phyloP scores from a whole-genome alignment of 2,888 invertebrate genomes.

The Caenorhabditis sp. region DNA sequence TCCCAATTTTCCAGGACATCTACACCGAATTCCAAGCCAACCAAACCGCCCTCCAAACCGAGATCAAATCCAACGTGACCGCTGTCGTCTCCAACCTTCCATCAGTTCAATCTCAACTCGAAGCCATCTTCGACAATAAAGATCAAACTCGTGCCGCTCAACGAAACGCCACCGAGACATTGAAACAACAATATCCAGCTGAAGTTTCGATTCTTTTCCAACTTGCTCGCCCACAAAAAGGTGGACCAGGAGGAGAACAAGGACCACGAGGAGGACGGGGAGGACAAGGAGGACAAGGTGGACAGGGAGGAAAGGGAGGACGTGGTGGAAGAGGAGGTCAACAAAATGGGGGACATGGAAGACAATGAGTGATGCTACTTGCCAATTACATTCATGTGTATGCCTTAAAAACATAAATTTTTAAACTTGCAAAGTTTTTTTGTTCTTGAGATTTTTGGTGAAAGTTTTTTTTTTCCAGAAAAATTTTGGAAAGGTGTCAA shows the following conservation, averaged over 20 bases:
- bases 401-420: not conserved
- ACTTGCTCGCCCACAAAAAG: constrained; percentile 23
- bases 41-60: constrained; percentile 26
- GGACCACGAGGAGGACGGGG: constrained; percentile 11
- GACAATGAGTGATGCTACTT: too few relatives aligned
- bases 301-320: constrained; percentile 9
- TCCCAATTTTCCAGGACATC: not conserved
- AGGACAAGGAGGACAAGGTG: constrained; percentile 7
- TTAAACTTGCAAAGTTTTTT: not conserved
- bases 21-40: constrained; percentile 32
- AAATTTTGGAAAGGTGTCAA: too few relatives aligned
- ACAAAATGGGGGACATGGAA: constrained; percentile 8
- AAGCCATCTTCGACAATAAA: constrained; percentile 31
- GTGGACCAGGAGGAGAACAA: constrained; percentile 11
- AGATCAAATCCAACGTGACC: constrained; percentile 36
- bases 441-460: not conserved
- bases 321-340: constrained; percentile 11
- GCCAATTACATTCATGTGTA: not conserved
- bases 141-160: constrained; percentile 26
- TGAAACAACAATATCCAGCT: constrained; percentile 12
- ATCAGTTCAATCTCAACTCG: constrained; percentile 19
- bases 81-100: constrained; percentile 32
- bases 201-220: constrained; percentile 36
- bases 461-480: too few relatives aligned
- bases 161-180: constrained; percentile 6